Evolutionary conservation across 2,888 invertebrate species (phyloP), one percentile per base, ranked within the genome.

Genomic region (Scaptomyza polygonia): DNA sequence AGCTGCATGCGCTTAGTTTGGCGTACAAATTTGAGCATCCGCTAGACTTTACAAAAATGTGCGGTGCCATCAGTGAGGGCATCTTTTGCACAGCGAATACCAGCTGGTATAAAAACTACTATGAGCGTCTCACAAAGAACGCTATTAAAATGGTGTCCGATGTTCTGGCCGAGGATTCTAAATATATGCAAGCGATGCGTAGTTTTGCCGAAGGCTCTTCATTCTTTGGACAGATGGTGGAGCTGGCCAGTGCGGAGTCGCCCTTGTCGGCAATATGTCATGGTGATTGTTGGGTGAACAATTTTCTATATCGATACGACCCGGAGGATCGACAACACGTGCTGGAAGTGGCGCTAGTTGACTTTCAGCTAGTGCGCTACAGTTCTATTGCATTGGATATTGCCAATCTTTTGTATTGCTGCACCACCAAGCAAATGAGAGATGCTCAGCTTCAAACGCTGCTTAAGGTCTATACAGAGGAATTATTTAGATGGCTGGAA

Each of bases 271-370:
- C 95, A 3, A 94, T 95, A 72, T 94, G 95, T 55, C 95, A 95
- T 78, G 95, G 95, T 0, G 95, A 95, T 77, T 95, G 95, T 85
- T 95, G 95, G 95, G 95, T 95, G 0, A 95, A 95, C 81, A 95
- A 95, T 88, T 93, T 95, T 79, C 89, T 95, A 21, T 95, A 95
- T 84, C 92, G 93, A 72, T 94, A 94, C 72, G 91, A 92, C 39
- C 64, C 83, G 9, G 63, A 53, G 57, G 77, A 88, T 34, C 93
- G 92, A 0, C 92, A 93, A 57, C 66, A 57, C 0, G 93, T 94
- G 52, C 91, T 93, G 55, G 94, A 94, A 90, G 93, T 95, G 89
- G 94, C 93, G 80, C 92, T 95, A 51, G 94, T 95, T 29, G 95
- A 95, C 88, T 95, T 95, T 89, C 95, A 95, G 90, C 89, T 95